phyloP scores from a whole-genome alignment of 2,888 invertebrate species.

The Pseudolycoriella hygida region DNA sequence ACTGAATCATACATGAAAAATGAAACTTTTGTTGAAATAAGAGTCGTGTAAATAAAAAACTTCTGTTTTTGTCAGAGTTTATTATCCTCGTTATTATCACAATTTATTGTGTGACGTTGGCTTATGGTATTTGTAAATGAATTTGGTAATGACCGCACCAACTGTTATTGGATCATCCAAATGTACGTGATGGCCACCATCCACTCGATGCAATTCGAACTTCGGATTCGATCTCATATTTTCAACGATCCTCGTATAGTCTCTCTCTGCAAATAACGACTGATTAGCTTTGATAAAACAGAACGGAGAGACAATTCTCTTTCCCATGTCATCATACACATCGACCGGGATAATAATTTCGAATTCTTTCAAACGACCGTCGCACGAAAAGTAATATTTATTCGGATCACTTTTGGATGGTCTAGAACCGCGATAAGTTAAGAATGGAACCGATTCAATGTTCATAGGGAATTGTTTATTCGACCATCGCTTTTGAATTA shows the following conservation, averaged over 20 bases:
- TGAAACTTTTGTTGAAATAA: no score
- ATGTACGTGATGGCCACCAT: conserved; percentile 60
- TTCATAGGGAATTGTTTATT: conserved; percentile 40
- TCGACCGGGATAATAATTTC: conserved; percentile 16
- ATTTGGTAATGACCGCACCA: conserved; percentile 36
- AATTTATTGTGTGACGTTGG: background rate
- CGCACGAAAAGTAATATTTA: conserved; percentile 41
- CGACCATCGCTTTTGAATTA: conserved; percentile 35
- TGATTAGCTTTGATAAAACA: conserved; percentile 24
- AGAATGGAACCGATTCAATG: conserved; percentile 34
- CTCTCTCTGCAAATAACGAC: no score
- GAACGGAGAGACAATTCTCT: conserved; percentile 41
- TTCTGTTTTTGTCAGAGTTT: no score
- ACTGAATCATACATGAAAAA: no score
- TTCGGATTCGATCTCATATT: conserved; percentile 34
- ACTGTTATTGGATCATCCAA: conserved; percentile 45
- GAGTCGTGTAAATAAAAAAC: no score
- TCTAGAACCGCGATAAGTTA: conserved; percentile 38
- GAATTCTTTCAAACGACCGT: conserved; percentile 35
- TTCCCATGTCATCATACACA: conserved; percentile 36
- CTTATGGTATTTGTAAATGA: conserved; percentile 30
- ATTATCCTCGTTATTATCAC: no score
- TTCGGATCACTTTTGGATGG: conserved; percentile 36
- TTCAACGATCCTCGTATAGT: conserved; percentile 26
- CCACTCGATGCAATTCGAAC: conserved; percentile 40